Evolutionary conservation across 1,140 invertebrate genomes (phyloP).

Genomic region (Pantala flavescens): DNA sequence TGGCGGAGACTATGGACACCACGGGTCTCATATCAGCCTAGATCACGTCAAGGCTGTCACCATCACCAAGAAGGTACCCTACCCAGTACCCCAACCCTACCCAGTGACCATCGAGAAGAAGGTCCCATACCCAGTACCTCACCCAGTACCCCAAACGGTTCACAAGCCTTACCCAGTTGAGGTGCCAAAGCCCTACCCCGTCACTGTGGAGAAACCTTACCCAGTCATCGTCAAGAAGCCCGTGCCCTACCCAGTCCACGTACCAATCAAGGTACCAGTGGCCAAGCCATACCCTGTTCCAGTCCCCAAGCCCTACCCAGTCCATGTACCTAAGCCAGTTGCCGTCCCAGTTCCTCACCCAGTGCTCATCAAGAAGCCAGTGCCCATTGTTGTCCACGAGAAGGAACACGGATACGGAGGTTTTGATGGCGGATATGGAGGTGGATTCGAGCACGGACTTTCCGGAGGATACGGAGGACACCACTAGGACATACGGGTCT

Average conservation of each 20-base stretch:
- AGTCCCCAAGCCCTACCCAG: slow-evolving; percentile 23
- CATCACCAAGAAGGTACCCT: slow-evolving; percentile 37
- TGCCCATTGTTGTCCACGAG: slow-evolving; percentile 19
- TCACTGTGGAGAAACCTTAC: slow-evolving; percentile 22
- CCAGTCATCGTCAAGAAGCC: slow-evolving; percentile 11
- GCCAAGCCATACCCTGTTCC: slow-evolving; percentile 24
- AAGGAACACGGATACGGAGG: neutral
- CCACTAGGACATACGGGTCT: neutral
- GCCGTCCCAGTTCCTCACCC: slow-evolving; percentile 24
- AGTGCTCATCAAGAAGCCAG: slow-evolving; percentile 21
- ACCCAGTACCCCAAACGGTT: slow-evolving; percentile 24
- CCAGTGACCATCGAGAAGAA: slow-evolving; percentile 36
- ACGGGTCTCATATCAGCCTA: slow-evolving; percentile 23
- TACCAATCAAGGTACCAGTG: slow-evolving; percentile 24
- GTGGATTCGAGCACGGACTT: slow-evolving; percentile 16
- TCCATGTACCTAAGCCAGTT: slow-evolving; percentile 19
- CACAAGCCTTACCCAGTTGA: slow-evolving; percentile 23
- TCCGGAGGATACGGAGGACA: neutral
- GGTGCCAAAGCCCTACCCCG: slow-evolving; percentile 18
- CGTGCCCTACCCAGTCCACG: slow-evolving; percentile 25
- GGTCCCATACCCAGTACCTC: slow-evolving; percentile 27
- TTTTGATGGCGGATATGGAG: neutral
- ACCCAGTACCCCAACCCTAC: slow-evolving; percentile 36
- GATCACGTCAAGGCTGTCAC: slow-evolving; percentile 37
- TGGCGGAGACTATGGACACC: neutral